Percentiles rank a stretch among this genome's conserved stretches.
phyloP scores from a whole-genome alignment of 2,888 invertebrate genomes.

The Allolobophora icterica region DNA sequence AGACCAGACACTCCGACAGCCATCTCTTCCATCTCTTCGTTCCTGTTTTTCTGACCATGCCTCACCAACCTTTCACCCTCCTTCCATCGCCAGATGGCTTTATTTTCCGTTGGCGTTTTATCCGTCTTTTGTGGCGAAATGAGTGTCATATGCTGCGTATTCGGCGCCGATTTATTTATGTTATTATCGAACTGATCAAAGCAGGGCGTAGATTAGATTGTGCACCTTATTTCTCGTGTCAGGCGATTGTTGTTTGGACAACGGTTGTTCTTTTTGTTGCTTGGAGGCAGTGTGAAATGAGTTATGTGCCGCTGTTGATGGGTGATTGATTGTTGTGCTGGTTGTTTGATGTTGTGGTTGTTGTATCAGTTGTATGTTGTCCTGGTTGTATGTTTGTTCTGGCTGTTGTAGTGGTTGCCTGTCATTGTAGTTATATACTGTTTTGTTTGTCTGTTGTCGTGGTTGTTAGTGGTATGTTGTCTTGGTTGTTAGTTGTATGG shows the following conservation, averaged over 20 bases:
- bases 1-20: not conserved
- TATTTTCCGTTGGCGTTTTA: not conserved
- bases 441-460: not conserved
- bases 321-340: not conserved
- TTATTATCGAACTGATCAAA: constrained; percentile 3
- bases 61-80: not conserved
- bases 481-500: too few relatives aligned
- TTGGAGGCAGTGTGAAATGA: not conserved
- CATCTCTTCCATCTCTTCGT: not conserved
- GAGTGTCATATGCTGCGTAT: not conserved
- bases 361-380: not conserved
- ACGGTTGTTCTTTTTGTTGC: not conserved
- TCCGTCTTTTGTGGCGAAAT: constrained; percentile 6
- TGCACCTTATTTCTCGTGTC: not conserved
- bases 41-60: not conserved
- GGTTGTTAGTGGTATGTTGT: not conserved
- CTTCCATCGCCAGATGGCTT: not conserved
- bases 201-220: not conserved
- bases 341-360: not conserved
- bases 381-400: too few relatives aligned
- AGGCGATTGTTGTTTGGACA: not conserved
- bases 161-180: not conserved
- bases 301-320: not conserved
- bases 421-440: not conserved
- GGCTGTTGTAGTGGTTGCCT: not conserved